A percentile compares a stretch with the other conserved stretches of the same genome.
phyloP scores from a whole-genome alignment of 2,888 invertebrate genomes.

The Spicauda simplicius region DNA sequence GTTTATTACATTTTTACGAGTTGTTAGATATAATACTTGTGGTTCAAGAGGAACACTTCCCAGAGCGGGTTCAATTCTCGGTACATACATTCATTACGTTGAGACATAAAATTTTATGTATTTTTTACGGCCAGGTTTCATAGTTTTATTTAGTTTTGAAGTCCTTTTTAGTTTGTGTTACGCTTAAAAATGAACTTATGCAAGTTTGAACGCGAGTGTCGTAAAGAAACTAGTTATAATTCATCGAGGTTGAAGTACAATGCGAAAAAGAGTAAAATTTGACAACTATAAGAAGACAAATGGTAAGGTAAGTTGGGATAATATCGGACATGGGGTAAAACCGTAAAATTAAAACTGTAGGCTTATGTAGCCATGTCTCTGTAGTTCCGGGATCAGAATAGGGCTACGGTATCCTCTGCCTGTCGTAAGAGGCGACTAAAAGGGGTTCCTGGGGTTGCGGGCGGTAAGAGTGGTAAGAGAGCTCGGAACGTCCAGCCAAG shows the following conservation, averaged over 20 bases:
- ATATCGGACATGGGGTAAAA: no score
- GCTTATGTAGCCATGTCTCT: no score
- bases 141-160: conserved; percentile 40
- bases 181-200: background rate
- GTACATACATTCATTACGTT: conserved; percentile 40
- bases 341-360: no score
- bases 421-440: no score
- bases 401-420: no score
- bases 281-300: background rate
- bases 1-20: conserved; percentile 26
- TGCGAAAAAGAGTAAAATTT: background rate
- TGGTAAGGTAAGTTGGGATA: no score
- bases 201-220: background rate
- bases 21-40: conserved; percentile 3
- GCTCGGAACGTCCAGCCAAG: no score
- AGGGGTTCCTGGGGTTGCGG: no score
- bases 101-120: conserved; percentile 46
- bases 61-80: conserved; percentile 33
- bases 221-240: background rate
- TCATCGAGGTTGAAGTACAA: background rate
- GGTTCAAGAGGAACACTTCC: conserved; percentile 22
- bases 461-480: no score
- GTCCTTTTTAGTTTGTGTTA: conserved; percentile 19
- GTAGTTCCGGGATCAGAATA: no score
- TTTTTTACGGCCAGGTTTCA: conserved; percentile 39